Evolutionary conservation across 2,888 invertebrate species (phyloP), one percentile per base, ranked within the genome.

Genomic region (Zelleria hepariella): DNA sequence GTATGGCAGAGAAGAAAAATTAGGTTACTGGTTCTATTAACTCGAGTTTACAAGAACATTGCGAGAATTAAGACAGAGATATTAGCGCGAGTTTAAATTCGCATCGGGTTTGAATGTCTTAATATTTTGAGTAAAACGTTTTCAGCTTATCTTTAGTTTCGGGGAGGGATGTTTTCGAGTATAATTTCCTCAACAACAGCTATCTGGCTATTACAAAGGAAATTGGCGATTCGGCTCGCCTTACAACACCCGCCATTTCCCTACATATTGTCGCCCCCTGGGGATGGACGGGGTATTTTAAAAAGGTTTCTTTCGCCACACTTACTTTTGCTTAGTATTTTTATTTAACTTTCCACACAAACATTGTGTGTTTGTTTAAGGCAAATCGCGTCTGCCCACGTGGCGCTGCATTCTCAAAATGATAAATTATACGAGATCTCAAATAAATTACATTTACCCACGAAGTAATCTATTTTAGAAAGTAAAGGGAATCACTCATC

Each of bases 161-260:
- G 2, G 10, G n/a, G 3, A 18, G 52, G 55, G 51, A n/a, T 32
- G 58, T 76, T 76, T 68, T 76, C 71, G 65, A 69, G 67, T 70
- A 70, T 73, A 76, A 79, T 79, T 77, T 78, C 73, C 77, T 68
- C 75, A 77, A 75, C 75, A 78, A 75, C 74, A 73, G 21, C 23
- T 15, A 42, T 70, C 65, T 63, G 69, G 72, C 72, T 69, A 69
- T 73, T 74, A 71, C 66, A 72, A 72, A 75, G 75, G 74, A 80
- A 80, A 80, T 77, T 76, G 75, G 73, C 67, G 73, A 75, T 21
- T 55, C 55, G 55, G 25, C 73, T 68, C 68, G 66, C 67, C 65
- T 72, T 70, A 74, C 71, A 69, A 73, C 71, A 75, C 70, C 75
- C 71, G 72, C 71, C 27, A 18, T 54, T 72, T 74, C 70, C 69